Evolutionary conservation across 2,113 vertebrate genomes (phyloP).

Genomic region (Paramisgurnus dabryanus): DNA sequence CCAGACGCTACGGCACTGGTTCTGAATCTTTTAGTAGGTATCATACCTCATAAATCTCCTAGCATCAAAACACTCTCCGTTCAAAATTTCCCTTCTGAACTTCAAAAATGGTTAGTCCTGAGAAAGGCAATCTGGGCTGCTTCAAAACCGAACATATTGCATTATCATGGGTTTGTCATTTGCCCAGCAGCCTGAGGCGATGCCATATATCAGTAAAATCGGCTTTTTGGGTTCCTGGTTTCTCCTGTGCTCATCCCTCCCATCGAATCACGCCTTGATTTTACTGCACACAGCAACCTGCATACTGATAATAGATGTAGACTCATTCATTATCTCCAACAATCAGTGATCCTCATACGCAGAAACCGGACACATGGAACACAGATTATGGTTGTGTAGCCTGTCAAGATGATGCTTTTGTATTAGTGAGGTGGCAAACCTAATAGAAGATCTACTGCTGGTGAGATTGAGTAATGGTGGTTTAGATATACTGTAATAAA

Average conservation of each 20-base stretch:
- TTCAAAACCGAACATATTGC: slow-evolving; percentile 48
- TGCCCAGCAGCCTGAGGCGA: slow-evolving; percentile 39
- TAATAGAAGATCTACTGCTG: background rate
- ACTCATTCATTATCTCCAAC: slow-evolving; percentile 42
- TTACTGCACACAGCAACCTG: slow-evolving; percentile 8
- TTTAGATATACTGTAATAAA: background rate
- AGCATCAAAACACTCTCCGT: background rate
- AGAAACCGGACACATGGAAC: background rate
- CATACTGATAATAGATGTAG: slow-evolving; percentile 31
- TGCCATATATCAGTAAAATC: slow-evolving; percentile 40
- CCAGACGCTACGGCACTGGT: too few relatives aligned
- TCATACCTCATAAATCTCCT: background rate
- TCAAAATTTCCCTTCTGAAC: background rate
- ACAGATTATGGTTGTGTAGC: slow-evolving; percentile 27
- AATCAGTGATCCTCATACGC: slow-evolving; percentile 2
- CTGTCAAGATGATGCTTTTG: slow-evolving; percentile 7
- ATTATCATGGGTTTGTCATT: slow-evolving; percentile 45
- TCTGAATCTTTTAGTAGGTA: too few relatives aligned
- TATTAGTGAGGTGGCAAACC: slow-evolving; percentile 1
- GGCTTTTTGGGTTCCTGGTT: slow-evolving; percentile 1
- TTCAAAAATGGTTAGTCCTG: slow-evolving; percentile 5
- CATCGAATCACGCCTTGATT: slow-evolving; percentile 27
- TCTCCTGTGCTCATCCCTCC: slow-evolving; percentile 15
- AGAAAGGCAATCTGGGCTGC: slow-evolving; percentile 17
- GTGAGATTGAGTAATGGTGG: background rate